Conservation (phyloP, 2,888 invertebrate genomes). For the Trypoxylon attenuatum region DNA sequence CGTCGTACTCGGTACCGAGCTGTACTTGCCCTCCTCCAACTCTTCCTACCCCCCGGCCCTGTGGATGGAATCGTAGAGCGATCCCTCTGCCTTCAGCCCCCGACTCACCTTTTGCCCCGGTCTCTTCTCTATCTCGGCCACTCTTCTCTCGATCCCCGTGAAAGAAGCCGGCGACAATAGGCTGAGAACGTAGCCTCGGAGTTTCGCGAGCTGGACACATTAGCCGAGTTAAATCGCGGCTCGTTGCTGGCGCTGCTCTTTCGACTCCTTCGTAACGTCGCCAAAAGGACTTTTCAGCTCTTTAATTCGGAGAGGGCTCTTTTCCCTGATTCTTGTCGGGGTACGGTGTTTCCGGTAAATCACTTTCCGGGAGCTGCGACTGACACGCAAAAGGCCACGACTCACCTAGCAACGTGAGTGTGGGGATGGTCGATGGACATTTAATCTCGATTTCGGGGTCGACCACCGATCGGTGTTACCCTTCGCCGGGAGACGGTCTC, state of each 20-base stretch:
- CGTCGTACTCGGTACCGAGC: not conserved
- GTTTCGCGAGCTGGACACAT: not conserved
- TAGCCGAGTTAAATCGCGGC: no score
- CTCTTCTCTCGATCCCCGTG: not conserved
- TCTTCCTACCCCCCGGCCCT: slow-evolving; percentile 7
- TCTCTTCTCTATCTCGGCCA: not conserved
- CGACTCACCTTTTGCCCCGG: not conserved
- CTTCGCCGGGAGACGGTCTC: slow-evolving; percentile 43
- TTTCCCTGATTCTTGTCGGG: not conserved
- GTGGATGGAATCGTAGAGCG: slow-evolving; percentile 21
- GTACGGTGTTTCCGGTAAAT: not conserved
- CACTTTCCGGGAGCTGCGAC: not conserved
- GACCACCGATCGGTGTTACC: slow-evolving; percentile 52
- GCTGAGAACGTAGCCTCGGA: not conserved
- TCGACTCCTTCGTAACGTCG: no score
- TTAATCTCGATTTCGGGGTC: slow-evolving; percentile 72
- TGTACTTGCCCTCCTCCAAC: slow-evolving; percentile 1
- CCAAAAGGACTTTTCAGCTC: not conserved
- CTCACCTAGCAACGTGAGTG: not conserved
- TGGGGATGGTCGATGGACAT: slow-evolving; percentile 53
- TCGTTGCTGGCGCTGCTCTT: no score
- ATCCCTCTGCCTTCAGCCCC: not conserved
- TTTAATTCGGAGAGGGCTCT: not conserved
- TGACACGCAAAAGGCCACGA: slow-evolving; percentile 8
- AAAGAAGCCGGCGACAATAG: not conserved